phyloP scores from a whole-genome alignment of 2,797 vertebrate genomes.

The Zalophus californianus region DNA sequence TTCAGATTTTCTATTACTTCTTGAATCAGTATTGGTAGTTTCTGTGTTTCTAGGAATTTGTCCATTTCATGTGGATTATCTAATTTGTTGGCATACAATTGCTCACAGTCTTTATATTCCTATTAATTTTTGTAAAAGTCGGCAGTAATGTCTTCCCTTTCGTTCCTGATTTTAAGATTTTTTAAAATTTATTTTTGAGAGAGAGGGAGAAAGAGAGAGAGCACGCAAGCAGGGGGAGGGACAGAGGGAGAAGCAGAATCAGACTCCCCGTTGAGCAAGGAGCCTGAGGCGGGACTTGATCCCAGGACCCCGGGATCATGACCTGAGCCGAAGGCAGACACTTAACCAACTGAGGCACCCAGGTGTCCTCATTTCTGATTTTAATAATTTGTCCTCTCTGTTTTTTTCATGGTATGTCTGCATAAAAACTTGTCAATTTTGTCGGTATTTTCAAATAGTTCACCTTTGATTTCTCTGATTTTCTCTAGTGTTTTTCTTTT shows the following conservation, averaged over 20 bases:
- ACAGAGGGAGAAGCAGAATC: not conserved
- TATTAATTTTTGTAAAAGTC: not conserved
- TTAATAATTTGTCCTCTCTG: not conserved
- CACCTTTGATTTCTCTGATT: not conserved
- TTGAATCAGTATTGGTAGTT: not conserved
- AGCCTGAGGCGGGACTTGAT: not conserved
- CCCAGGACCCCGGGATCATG: not conserved
- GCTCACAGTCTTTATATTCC: not conserved
- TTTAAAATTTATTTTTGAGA: not conserved
- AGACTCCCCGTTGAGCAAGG: not conserved
- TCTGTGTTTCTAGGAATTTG: not conserved
- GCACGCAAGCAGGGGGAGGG: not conserved
- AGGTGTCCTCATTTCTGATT: not conserved
- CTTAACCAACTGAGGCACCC: not conserved
- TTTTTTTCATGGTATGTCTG: not conserved
- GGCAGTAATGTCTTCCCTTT: not conserved
- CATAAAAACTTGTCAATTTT: not conserved
- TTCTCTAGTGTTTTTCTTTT: not conserved
- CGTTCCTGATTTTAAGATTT: not conserved
- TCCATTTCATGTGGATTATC: not conserved
- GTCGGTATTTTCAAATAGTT: slow-evolving; percentile 43
- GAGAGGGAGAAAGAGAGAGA: no score
- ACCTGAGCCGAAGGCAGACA: not conserved
- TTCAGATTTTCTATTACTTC: slow-evolving; percentile 5
- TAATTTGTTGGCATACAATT: not conserved